Conservation (phyloP, 2,888 invertebrate species). For the Cynaeus angustus region DNA sequence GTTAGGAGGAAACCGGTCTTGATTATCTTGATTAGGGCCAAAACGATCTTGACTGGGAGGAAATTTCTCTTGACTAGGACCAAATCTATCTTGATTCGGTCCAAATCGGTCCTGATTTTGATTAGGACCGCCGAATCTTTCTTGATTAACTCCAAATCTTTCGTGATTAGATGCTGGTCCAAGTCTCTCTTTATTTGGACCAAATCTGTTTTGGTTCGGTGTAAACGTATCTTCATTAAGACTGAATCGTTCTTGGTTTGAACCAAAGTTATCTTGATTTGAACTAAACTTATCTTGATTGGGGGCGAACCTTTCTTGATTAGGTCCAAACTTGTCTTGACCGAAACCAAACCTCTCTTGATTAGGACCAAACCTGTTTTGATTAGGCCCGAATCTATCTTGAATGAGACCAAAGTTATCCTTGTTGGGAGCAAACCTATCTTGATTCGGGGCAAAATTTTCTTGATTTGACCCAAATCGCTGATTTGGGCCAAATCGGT, state of each 20-base stretch:
- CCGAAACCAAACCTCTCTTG: slow-evolving; percentile 4
- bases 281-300: slow-evolving; percentile 9
- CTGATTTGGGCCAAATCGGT: slow-evolving; percentile 25
- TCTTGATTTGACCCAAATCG: slow-evolving; percentile 23
- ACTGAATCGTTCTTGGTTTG: slow-evolving; percentile 9
- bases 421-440: slow-evolving; percentile 1
- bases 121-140: background rate
- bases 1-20: slow-evolving; percentile 17
- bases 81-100: slow-evolving; percentile 14
- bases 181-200: slow-evolving; percentile 14
- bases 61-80: slow-evolving; percentile 15
- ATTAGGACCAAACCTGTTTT: slow-evolving; percentile 23
- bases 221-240: background rate
- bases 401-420: background rate
- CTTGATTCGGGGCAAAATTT: slow-evolving; percentile 11
- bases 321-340: slow-evolving; percentile 7
- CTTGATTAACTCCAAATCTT: background rate
- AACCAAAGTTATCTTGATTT: slow-evolving; percentile 11
- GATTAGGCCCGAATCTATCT: slow-evolving; percentile 24
- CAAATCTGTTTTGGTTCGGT: slow-evolving; percentile 20
- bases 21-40: slow-evolving; percentile 18
- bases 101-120: slow-evolving; percentile 11
- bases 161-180: slow-evolving; percentile 18
- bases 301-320: slow-evolving; percentile 8
- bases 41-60: slow-evolving; percentile 22